A percentile compares a stretch with the other conserved stretches of the same genome.
These are phyloP conservation scores for Actinia tenebrosa DNA, from an alignment of 64 coral and sea anemone species.

Conservation along the genomic window DNA sequence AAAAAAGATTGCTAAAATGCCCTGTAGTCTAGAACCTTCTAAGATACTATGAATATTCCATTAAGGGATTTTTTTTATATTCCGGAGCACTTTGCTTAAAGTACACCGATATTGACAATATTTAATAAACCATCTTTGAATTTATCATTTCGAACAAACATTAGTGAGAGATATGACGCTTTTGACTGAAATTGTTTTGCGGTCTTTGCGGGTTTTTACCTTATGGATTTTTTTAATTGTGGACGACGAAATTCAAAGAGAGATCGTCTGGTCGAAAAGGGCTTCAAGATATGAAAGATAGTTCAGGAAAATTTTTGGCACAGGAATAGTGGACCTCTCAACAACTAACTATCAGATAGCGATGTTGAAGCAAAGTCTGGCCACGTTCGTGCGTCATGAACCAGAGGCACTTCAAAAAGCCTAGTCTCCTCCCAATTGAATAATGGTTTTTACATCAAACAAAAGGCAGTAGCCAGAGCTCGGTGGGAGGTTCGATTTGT, in stretches of 20 bases:
- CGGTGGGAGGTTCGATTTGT: not conserved
- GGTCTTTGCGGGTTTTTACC: not conserved
- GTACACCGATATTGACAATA: not conserved
- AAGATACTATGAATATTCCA: not conserved
- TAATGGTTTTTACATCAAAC: conserved; percentile 20
- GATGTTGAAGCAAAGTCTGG: conserved; percentile 10
- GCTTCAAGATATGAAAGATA: not conserved
- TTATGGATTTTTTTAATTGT: not conserved
- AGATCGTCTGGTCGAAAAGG: not conserved
- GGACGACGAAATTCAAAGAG: not conserved
- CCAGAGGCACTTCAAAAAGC: not conserved
- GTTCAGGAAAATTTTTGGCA: not conserved
- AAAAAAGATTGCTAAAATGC: not conserved
- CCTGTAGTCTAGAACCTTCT: not conserved
- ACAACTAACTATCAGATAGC: conserved; percentile 1
- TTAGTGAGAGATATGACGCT: not conserved
- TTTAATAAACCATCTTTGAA: not conserved
- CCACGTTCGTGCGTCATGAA: conserved; percentile 10
- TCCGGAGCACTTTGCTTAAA: conserved; percentile 3
- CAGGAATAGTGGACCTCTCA: not conserved
- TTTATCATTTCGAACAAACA: conserved; percentile 9
- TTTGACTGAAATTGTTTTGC: conserved; percentile 1
- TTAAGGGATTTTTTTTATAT: not conserved
- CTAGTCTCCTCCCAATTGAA: not conserved
- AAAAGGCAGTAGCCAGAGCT: conserved; percentile 15